phyloP scores from a whole-genome alignment of 2,113 vertebrate species.

The Perca fluviatilis region DNA sequence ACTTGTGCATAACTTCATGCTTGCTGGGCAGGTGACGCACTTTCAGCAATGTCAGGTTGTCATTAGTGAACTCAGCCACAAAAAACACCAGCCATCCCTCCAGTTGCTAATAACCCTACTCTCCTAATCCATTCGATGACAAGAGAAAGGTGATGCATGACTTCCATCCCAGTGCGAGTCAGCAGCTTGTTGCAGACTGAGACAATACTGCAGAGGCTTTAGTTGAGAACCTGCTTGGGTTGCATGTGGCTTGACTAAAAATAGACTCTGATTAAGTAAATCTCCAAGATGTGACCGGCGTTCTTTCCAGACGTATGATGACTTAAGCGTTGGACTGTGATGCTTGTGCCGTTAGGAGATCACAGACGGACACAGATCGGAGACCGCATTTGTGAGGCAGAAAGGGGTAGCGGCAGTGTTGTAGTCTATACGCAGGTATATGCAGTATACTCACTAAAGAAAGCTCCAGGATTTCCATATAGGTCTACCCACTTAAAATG shows the following conservation, averaged over 20 bases:
- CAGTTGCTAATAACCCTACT: constrained; percentile 26
- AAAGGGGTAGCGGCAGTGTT: not conserved
- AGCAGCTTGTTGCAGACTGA: constrained; percentile 11
- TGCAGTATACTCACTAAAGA: too few species aligned
- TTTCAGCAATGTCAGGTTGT: constrained; percentile 41
- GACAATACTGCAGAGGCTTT: constrained; percentile 17
- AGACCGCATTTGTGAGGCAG: not conserved
- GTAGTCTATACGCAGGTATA: too few species aligned
- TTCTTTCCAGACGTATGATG: constrained; percentile 1
- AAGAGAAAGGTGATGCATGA: constrained; percentile 19
- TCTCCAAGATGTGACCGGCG: constrained; percentile 1
- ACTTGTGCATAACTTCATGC: not conserved
- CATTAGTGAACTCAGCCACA: constrained; percentile 18
- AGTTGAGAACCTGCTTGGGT: constrained; percentile 1
- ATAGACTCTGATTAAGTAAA: constrained; percentile 20
- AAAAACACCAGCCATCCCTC: not conserved
- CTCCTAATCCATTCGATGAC: constrained; percentile 31
- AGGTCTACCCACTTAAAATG: too few species aligned
- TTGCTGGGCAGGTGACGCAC: constrained; percentile 42
- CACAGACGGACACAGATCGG: not conserved
- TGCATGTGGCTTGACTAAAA: constrained; percentile 6
- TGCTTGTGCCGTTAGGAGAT: not conserved
- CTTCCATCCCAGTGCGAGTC: not conserved
- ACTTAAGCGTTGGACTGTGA: constrained; percentile 3
- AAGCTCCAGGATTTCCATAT: too few species aligned